Conservation (phyloP, 2,797 vertebrate genomes). For the Scolopax rusticola region DNA sequence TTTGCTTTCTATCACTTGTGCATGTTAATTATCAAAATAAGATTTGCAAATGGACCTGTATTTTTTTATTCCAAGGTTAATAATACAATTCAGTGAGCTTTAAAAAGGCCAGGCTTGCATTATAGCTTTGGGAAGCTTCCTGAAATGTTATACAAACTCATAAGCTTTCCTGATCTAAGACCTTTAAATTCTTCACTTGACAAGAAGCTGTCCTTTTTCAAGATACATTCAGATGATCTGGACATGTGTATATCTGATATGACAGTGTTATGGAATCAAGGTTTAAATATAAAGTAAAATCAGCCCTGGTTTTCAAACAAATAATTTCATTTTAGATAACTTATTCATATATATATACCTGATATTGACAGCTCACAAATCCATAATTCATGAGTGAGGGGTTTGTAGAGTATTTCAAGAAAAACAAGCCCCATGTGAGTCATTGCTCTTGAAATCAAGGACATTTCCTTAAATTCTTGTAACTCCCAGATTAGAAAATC, state of each 20-base stretch:
- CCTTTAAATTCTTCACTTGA: neutral
- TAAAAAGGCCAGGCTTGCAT: slow-evolving; percentile 45
- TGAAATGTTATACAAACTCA: neutral
- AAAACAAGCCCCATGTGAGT: neutral
- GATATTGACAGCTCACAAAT: neutral
- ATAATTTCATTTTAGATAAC: neutral
- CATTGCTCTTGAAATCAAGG: neutral
- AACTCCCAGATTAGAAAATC: neutral
- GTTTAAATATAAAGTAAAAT: neutral
- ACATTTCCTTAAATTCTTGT: neutral
- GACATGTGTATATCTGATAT: neutral
- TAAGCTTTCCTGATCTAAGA: neutral
- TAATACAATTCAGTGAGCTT: slow-evolving; percentile 42
- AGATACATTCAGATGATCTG: neutral
- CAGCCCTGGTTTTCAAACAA: neutral
- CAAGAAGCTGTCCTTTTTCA: neutral
- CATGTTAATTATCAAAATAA: slow-evolving; percentile 66
- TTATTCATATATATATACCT: neutral
- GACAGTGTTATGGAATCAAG: neutral
- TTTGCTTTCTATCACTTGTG: slow-evolving; percentile 63
- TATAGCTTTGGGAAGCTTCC: neutral
- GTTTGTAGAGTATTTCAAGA: neutral
- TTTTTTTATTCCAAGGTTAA: slow-evolving; percentile 63
- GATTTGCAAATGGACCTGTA: slow-evolving; percentile 34
- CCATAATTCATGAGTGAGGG: neutral